These are phyloP conservation scores for Momotus momota DNA, from an alignment of 2,797 vertebrate species.

Conservation along the genomic window DNA sequence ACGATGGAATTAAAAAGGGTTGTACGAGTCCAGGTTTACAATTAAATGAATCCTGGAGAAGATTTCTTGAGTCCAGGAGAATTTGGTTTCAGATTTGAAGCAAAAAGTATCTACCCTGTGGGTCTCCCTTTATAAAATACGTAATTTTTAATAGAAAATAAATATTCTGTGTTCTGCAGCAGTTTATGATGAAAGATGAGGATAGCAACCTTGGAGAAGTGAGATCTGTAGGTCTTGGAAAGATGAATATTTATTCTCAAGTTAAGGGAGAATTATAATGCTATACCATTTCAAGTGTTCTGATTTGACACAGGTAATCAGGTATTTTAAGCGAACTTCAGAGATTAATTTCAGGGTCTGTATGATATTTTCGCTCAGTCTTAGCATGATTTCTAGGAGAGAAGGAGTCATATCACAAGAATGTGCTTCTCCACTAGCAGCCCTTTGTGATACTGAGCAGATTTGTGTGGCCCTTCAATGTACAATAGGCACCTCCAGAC, in stretches of 20 bases:
- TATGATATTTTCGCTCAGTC: neutral
- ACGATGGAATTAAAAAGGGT: neutral
- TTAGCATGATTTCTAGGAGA: neutral
- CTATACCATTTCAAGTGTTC: neutral
- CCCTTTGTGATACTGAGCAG: neutral
- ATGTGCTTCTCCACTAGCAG: neutral
- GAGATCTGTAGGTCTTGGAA: neutral
- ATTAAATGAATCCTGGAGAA: neutral
- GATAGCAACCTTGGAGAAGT: neutral
- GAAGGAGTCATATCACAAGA: neutral
- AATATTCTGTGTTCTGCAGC: neutral
- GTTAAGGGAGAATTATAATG: neutral
- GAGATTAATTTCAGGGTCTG: neutral
- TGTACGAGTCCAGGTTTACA: neutral
- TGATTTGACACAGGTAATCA: conserved; percentile 25
- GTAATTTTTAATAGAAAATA: neutral
- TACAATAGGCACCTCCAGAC: neutral
- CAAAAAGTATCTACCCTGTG: neutral
- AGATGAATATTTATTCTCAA: neutral
- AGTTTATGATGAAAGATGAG: neutral
- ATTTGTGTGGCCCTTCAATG: neutral
- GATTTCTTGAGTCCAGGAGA: neutral
- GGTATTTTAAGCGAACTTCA: conserved; percentile 17
- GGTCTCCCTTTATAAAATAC: neutral
- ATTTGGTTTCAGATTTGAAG: neutral